Base-by-base conservation (phyloP, 2,797 vertebrate genomes). In the Karalla daura region DNA sequence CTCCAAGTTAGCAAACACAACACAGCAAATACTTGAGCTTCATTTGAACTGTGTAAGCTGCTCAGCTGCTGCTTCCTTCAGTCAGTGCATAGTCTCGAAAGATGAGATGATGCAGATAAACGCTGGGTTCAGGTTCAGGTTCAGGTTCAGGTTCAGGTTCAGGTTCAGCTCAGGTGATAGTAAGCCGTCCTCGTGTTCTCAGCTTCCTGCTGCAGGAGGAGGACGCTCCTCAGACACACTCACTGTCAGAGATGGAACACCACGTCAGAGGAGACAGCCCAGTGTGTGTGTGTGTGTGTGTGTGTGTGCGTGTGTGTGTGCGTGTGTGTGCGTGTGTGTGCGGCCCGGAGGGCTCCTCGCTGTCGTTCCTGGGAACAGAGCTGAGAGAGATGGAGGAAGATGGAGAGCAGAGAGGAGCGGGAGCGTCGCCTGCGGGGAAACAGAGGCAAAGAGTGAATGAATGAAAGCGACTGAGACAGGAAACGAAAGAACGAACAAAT, bases 371-470 rank as follows among this genome's bases (percentile, higher is more conserved):
- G 76, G 46, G 52, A 68, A 77, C 47, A 24, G 60, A 59, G 50
- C 69, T 43, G 28, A 82, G 78, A 71, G 10, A 43, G 68, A 81
- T 61, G 78, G 80, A 45, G 59, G 70, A 44, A 54, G 72, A 78
- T 33, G 40, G 72, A 72, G 32, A 76, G 47, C 44, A 63, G 59
- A 78, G 70, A 80, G 30, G 23, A 81, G 45, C 54, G 63, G 75
- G 86, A 67, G 70, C 54, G 71, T 43, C 1, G 50, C 73, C 35
- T n/a, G 59, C 17, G 66, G 75, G 64, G 45, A 71, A 45, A 80
- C 36, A 51, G 47, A 24, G 35, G 12, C n/a, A 43, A 70, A 28
- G 75, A 65, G 51, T 28, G 39, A 78, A 64, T 53, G 56, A 78
- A 81, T 41, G 45, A 63, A 71, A 65, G 49, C 18, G 54, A 37